Evolutionary conservation across 1,140 invertebrate genomes (phyloP).

Genomic region (Drosophila arizonae): DNA sequence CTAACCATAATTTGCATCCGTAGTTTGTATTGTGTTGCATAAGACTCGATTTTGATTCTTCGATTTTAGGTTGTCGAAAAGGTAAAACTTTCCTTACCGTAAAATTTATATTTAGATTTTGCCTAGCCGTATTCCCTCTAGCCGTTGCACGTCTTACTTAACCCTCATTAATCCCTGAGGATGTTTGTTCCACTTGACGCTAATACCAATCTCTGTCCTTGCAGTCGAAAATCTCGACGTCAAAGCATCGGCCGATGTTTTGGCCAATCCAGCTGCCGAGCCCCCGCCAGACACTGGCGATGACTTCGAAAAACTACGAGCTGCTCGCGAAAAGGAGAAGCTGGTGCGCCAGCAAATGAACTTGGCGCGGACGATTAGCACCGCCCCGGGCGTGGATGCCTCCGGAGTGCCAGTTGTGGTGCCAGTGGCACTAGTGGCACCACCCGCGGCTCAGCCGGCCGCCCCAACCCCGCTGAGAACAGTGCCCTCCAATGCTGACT

Average conservation of each 20-base stretch:
- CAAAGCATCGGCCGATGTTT: slow-evolving; percentile 59
- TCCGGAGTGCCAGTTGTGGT: slow-evolving; percentile 28
- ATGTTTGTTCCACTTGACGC: background rate
- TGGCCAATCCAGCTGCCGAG: slow-evolving; percentile 33
- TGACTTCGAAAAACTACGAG: slow-evolving; percentile 84
- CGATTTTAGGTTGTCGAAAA: slow-evolving; percentile 22
- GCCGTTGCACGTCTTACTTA: slow-evolving; percentile 44
- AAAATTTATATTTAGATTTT: slow-evolving; percentile 37
- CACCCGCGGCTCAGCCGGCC: slow-evolving; percentile 20
- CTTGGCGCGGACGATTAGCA: slow-evolving; percentile 83
- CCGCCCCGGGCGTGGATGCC: slow-evolving; percentile 68
- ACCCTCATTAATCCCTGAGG: background rate
- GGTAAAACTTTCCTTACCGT: slow-evolving; percentile 8
- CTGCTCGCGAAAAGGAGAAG: slow-evolving; percentile 83
- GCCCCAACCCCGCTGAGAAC: slow-evolving; percentile 16
- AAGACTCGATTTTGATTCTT: background rate
- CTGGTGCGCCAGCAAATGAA: slow-evolving; percentile 83
- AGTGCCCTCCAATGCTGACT: slow-evolving; percentile 56
- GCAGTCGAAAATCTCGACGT: slow-evolving; percentile 75
- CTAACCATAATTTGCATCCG: slow-evolving; percentile 38
- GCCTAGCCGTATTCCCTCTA: slow-evolving; percentile 42
- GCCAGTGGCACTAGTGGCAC: slow-evolving; percentile 52
- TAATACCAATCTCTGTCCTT: slow-evolving; percentile 15
- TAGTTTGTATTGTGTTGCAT: slow-evolving; percentile 27
- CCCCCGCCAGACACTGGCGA: slow-evolving; percentile 68